These are phyloP conservation scores for Helleia helle DNA, from an alignment of 2,888 invertebrate genomes.

Conservation along the genomic window DNA sequence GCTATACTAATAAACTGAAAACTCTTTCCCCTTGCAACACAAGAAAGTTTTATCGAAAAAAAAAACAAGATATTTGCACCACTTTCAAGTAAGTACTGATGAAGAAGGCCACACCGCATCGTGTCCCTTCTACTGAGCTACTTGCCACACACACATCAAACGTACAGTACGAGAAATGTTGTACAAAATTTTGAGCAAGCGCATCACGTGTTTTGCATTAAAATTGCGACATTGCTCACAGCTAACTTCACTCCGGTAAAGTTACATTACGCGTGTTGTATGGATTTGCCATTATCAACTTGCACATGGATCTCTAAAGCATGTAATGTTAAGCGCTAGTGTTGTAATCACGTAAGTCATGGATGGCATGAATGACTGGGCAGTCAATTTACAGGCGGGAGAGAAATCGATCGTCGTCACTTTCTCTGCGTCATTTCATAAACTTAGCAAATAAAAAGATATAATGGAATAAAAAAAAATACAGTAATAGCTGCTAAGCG, in stretches of 20 bases:
- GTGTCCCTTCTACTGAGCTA: too few species aligned
- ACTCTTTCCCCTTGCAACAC: too few species aligned
- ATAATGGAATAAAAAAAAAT: neutral
- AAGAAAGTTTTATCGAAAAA: too few species aligned
- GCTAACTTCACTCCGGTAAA: neutral
- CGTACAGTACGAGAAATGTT: too few species aligned
- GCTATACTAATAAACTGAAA: too few species aligned
- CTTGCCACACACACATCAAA: too few species aligned
- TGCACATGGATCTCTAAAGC: constrained; percentile 12
- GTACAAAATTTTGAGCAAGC: too few species aligned
- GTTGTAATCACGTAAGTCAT: constrained; percentile 41
- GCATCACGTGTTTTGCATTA: too few species aligned
- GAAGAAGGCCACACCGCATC: too few species aligned
- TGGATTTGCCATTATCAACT: neutral
- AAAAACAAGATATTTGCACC: too few species aligned
- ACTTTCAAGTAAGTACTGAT: too few species aligned
- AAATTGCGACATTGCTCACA: neutral
- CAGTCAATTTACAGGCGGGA: constrained; percentile 45
- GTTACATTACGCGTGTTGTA: neutral
- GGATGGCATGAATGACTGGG: constrained; percentile 20
- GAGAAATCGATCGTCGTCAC: constrained; percentile 55
- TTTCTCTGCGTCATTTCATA: constrained; percentile 42
- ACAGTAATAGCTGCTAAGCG: neutral
- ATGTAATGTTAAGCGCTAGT: constrained; percentile 22
- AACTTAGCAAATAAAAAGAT: neutral